A percentile compares a stretch with the other conserved stretches of the same genome.
phyloP scores from a whole-genome alignment of 2,113 vertebrate genomes.

The Triplophysa siluroides region DNA sequence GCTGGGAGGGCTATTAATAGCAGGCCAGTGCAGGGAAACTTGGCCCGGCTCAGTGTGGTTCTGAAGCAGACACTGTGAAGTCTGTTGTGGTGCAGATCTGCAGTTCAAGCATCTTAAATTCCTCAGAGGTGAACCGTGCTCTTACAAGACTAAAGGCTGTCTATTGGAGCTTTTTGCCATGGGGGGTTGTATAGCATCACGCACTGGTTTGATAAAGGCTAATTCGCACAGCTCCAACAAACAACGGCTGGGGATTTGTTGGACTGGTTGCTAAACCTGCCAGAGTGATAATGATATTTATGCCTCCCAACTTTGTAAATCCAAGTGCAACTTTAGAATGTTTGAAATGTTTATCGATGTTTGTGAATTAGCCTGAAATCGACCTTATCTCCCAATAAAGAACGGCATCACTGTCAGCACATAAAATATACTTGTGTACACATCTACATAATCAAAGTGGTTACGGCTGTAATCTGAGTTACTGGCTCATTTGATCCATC shows the following conservation, averaged over 20 bases:
- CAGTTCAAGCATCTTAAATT: slow-evolving; percentile 53
- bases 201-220: neutral
- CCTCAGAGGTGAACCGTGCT: slow-evolving; percentile 58
- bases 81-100: slow-evolving; percentile 56
- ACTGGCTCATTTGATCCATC: slow-evolving; percentile 21
- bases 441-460: neutral
- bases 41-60: slow-evolving; percentile 48
- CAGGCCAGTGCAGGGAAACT: slow-evolving; percentile 47
- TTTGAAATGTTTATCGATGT: no score
- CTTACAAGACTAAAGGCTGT: slow-evolving; percentile 57
- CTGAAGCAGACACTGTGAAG: slow-evolving; percentile 52
- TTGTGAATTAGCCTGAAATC: no score
- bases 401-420: neutral
- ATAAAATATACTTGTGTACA: neutral
- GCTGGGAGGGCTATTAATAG: slow-evolving; percentile 64
- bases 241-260: no score
- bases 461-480: neutral
- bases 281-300: no score
- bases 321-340: no score
- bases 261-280: no score
- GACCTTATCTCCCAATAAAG: neutral
- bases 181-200: slow-evolving; percentile 56
- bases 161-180: slow-evolving; percentile 60
- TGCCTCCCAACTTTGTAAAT: no score
- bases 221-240: neutral